Evolutionary conservation across 2,797 vertebrate genomes (phyloP).

Genomic region (Sorex maritimensis): DNA sequence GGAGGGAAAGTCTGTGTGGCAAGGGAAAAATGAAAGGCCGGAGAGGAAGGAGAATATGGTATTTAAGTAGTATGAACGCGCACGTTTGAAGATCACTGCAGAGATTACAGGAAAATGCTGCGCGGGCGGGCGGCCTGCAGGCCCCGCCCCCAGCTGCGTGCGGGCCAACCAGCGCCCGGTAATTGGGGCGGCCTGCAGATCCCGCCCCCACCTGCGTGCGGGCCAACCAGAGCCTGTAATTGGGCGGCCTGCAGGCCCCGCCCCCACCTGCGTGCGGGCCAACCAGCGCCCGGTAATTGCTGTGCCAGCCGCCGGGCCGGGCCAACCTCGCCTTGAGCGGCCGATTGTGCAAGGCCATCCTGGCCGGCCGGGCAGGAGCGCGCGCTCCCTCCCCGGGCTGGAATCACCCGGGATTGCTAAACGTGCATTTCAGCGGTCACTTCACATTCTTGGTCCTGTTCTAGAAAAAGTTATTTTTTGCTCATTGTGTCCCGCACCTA

Average conservation of each 20-base stretch:
- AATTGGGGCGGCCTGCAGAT: constrained; percentile 90
- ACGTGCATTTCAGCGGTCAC: constrained; percentile 85
- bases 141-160: constrained; percentile 90
- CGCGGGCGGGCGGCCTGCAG: constrained; percentile 90
- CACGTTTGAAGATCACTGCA: constrained; percentile 75
- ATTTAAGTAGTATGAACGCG: constrained; percentile 80
- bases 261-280: constrained; percentile 90
- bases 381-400: constrained; percentile 64
- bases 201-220: constrained; percentile 89
- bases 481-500: constrained; percentile 84
- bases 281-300: constrained; percentile 86
- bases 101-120: constrained; percentile 85
- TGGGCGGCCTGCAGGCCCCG: constrained; percentile 90
- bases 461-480: constrained; percentile 89
- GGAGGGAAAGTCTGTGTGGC: constrained; percentile 75
- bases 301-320: constrained; percentile 87
- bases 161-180: constrained; percentile 87
- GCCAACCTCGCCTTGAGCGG: constrained; percentile 91
- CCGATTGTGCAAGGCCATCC: constrained; percentile 88
- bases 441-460: constrained; percentile 87
- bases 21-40: constrained; percentile 72
- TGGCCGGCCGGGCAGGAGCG: no score
- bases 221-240: constrained; percentile 86
- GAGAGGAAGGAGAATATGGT: constrained; percentile 75
- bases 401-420: constrained; percentile 89